Percentiles rank a stretch among this genome's conserved stretches.
phyloP scores from a whole-genome alignment of 2,113 vertebrate species.

The Triplophysa rosa region DNA sequence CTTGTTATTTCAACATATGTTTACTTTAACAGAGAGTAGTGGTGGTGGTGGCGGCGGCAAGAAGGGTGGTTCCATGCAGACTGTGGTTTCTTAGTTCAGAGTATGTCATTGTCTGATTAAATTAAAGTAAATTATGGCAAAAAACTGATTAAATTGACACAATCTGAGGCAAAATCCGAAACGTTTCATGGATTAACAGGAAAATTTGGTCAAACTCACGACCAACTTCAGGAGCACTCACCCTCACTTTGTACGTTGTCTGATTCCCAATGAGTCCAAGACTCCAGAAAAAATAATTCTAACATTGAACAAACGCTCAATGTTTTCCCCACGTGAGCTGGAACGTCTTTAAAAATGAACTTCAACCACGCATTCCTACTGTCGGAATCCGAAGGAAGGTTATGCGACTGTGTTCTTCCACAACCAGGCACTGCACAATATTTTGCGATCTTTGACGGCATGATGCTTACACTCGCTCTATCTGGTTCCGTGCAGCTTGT shows the following conservation, averaged over 20 bases:
- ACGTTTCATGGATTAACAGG: conserved; percentile 12
- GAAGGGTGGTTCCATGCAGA: conserved; percentile 58
- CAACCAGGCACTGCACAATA: no score
- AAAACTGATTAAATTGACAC: not conserved
- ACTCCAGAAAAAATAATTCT: conserved; percentile 44
- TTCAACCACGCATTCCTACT: no score
- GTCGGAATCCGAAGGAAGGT: no score
- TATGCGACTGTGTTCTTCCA: no score
- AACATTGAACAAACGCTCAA: not conserved
- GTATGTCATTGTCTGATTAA: conserved; percentile 20
- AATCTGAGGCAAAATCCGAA: not conserved
- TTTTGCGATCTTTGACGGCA: no score
- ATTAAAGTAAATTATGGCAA: not conserved
- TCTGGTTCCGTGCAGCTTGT: no score
- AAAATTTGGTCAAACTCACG: conserved; percentile 54
- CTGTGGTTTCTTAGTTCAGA: conserved; percentile 53
- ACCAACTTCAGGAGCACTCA: conserved; percentile 58
- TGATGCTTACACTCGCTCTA: no score
- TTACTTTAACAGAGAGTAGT: not conserved
- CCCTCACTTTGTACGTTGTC: no score
- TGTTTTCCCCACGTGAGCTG: no score
- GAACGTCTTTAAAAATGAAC: no score
- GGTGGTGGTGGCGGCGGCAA: not conserved
- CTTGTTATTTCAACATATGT: no score
- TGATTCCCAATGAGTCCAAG: conserved; percentile 57